Conservation (phyloP, 23 tunicate species). For the Botrylloides violaceus region DNA sequence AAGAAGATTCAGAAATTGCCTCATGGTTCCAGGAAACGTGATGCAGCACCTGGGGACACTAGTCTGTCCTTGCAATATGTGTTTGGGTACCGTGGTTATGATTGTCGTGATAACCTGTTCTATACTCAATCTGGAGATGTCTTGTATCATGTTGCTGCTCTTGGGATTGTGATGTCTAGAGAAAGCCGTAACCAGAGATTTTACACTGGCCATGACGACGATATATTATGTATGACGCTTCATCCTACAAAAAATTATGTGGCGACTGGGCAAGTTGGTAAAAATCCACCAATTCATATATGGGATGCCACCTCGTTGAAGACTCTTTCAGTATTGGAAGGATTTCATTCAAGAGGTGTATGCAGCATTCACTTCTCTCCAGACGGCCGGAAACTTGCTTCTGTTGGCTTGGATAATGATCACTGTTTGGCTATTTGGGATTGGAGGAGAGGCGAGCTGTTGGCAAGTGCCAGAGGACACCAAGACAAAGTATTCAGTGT, state of each 20-base stretch:
- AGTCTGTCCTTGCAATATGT: slow-evolving; percentile 68
- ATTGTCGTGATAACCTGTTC: slow-evolving; percentile 93
- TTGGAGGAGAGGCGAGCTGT: slow-evolving; percentile 83
- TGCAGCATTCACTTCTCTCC: slow-evolving; percentile 75
- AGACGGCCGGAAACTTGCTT: slow-evolving; percentile 84
- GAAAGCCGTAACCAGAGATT: slow-evolving; percentile 50
- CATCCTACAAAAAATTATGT: slow-evolving; percentile 83
- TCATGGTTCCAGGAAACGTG: slow-evolving; percentile 32
- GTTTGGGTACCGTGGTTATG: slow-evolving; percentile 89
- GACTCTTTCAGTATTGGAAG: slow-evolving; percentile 71
- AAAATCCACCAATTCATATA: slow-evolving; percentile 74
- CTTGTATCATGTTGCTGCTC: slow-evolving; percentile 89
- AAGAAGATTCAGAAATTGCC: slow-evolving; percentile 36
- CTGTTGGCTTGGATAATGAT: slow-evolving; percentile 93
- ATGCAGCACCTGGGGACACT: slow-evolving; percentile 27
- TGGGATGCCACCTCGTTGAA: slow-evolving; percentile 62
- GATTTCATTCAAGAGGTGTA: slow-evolving; percentile 85
- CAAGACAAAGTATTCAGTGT: slow-evolving; percentile 85
- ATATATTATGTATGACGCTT: slow-evolving; percentile 71
- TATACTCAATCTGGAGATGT: slow-evolving; percentile 74
- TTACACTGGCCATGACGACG: slow-evolving; percentile 94
- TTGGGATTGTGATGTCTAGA: slow-evolving; percentile 55
- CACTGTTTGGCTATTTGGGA: slow-evolving; percentile 97
- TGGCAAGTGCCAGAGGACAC: slow-evolving; percentile 71
- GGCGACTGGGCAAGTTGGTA: slow-evolving; percentile 94